Evolutionary conservation across 2,888 invertebrate species (phyloP), one percentile per base, ranked within the genome.

Genomic region (Trissolcus brochymenae): DNA sequence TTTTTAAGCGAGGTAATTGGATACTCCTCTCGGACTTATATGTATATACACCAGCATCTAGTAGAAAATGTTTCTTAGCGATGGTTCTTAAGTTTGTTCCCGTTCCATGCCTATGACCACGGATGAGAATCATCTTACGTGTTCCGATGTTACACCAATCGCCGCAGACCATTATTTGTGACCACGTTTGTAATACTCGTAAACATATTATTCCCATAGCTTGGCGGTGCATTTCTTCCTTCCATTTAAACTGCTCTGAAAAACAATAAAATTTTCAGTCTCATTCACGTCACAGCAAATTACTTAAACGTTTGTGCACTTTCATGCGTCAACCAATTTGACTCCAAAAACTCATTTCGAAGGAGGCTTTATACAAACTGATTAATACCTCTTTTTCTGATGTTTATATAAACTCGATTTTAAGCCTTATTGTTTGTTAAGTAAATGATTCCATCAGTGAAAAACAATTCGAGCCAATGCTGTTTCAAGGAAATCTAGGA

Each of bases 61-160:
- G 55, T 35, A 35, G 35, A 35, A 35, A 55, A 65, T 75, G 60
- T 75, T 75, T 70, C 50, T 65, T 51, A 68, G 54, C 59, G 49
- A 54, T 64, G 53, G 35, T 64, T 59, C 75, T 59, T 56, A 46
- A 50, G 70, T 70, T 68, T 59, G 75, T 75, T 75, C 75, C 60
- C 65, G 70, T 76, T 76, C 46, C 55, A 68, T 65, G 68, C 70
- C 70, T 65, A 65, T 70, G 76, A 71, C 72, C 72, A 72, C 72
- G 50, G 64, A 55, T 72, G 67, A 56, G 67, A 72, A 64, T 76
- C 72, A 70, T 66, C 54, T 71, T 72, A 71, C 76, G 49, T 60
- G 55, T 54, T 70, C 56, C 41, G 51, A 60, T 51, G 61, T 49
- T 76, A 55, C 41, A 19, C 54, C 57, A 57, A 35, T 35, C 35